Base-by-base conservation (phyloP, 2,797 vertebrate species). In the Alectoris magna region DNA sequence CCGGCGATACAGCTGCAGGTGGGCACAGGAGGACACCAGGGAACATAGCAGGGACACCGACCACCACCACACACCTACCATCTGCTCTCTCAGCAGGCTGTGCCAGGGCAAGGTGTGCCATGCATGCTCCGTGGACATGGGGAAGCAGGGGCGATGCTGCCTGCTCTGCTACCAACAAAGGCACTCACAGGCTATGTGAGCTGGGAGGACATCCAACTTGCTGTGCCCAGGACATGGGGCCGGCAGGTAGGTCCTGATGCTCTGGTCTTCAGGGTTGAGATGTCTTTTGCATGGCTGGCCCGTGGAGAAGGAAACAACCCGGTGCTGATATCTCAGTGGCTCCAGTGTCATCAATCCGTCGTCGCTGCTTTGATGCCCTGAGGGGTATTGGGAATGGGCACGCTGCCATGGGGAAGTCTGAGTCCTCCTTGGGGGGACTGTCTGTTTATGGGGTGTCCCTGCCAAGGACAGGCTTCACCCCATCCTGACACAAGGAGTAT, bases 1-100 rank as follows among this genome's bases (percentile, higher is more conserved):
- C 77, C 97, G 97, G 41, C 84, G 95, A 19, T 97, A 97, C 78
- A 95, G 48, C 16, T 98, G 98, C 97, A 97, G 97, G 98, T 98
- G 95, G 91, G 96, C 22, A 36, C 6, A 4, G 29, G 27, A 22
- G 46, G 29, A 13, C 23, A 5, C 11, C 4, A 3, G 27, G 21
- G n/a, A 39, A 63, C 51, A 58, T 21, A n/a, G 18, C 19, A n/a
- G 55, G 55, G 31, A n/a, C 31, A 58, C 19, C 55, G 7, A 34
- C 31, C 19, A 7, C 31, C 19, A 92, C n/a, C 3, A 0, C 34
- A 7, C 34, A 14, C 48, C 36, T 21, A 15, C 59, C 6, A 27
- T 18, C 51, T 7, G 2, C 29, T 93, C 14, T 87, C 68, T 92
- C 14, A 10, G 31, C 93, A 98, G 97, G 87, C 70, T 97, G 69